These are phyloP conservation scores for Phyto melanocephala DNA, from an alignment of 2,888 invertebrate species.

Conservation along the genomic window DNA sequence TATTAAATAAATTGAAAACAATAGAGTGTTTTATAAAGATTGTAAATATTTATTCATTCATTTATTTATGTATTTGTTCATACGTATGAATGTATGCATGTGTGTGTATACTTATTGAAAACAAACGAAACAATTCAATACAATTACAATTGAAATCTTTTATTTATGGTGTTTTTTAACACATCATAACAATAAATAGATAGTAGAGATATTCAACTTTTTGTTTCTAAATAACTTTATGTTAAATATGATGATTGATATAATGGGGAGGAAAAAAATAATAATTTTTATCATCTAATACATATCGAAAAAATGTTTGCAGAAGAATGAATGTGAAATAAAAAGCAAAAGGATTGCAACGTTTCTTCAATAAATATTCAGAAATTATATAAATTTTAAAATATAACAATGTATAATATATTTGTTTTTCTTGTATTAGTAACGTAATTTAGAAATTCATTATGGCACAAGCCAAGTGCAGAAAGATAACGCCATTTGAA, in stretches of 20 bases:
- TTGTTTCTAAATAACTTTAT: background rate
- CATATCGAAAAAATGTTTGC: too few species aligned
- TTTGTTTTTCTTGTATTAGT: too few species aligned
- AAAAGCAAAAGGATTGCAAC: too few species aligned
- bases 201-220: background rate
- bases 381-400: too few species aligned
- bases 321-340: too few species aligned
- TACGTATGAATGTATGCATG: too few species aligned
- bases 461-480: too few species aligned
- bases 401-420: too few species aligned
- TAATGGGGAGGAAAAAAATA: background rate
- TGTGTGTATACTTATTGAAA: background rate
- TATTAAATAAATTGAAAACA: conserved; percentile 33
- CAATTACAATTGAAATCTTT: background rate
- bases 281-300: too few species aligned
- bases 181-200: background rate
- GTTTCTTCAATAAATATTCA: too few species aligned
- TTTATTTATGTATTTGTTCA: background rate
- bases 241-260: background rate
- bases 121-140: background rate
- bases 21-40: conserved; percentile 13
- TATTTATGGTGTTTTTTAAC: background rate
- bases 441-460: too few species aligned
- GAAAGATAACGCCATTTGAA: too few species aligned
- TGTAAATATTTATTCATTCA: conserved; percentile 2